A percentile compares a stretch with the other conserved stretches of the same genome.
Conservation (phyloP, 2,797 vertebrate species). For the Gymnoscopelus microlampas region DNA sequence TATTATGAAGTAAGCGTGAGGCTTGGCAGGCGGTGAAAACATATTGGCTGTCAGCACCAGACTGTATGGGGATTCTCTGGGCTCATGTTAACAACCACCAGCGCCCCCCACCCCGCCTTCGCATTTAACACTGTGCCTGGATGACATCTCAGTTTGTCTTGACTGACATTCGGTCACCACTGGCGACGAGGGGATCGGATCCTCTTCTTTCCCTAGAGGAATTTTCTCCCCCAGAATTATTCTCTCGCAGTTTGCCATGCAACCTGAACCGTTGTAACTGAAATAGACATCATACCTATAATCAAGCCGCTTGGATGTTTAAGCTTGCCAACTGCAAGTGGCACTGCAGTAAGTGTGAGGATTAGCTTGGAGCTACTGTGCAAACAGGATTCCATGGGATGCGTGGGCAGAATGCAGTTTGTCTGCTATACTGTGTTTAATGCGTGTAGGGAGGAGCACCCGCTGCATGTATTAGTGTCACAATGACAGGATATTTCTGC, state of each 20-base stretch:
- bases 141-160: constrained; percentile 18
- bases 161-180: too few species aligned
- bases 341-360: neutral
- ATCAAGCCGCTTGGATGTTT: too few species aligned
- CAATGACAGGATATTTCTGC: constrained; percentile 63
- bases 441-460: constrained; percentile 46
- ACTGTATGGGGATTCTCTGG: constrained; percentile 25
- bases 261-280: too few species aligned
- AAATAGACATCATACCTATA: too few species aligned
- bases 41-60: constrained; percentile 23
- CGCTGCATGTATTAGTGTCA: constrained; percentile 67
- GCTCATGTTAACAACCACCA: neutral
- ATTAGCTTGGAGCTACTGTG: constrained; percentile 4
- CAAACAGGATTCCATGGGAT: constrained; percentile 8
- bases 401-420: constrained; percentile 5
- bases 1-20: too few species aligned
- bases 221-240: too few species aligned
- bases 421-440: constrained; percentile 22
- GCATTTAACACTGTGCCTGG: constrained; percentile 17
- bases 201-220: too few species aligned
- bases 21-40: constrained; percentile 6
- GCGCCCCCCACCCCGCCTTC: too few species aligned
- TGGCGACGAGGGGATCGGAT: too few species aligned
- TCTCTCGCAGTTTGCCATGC: too few species aligned
- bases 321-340: constrained; percentile 8